These are phyloP conservation scores for Lytechinus variegatus DNA, from an alignment of 35 echinoderm and acorn worm genomes.

Conservation along the genomic window DNA sequence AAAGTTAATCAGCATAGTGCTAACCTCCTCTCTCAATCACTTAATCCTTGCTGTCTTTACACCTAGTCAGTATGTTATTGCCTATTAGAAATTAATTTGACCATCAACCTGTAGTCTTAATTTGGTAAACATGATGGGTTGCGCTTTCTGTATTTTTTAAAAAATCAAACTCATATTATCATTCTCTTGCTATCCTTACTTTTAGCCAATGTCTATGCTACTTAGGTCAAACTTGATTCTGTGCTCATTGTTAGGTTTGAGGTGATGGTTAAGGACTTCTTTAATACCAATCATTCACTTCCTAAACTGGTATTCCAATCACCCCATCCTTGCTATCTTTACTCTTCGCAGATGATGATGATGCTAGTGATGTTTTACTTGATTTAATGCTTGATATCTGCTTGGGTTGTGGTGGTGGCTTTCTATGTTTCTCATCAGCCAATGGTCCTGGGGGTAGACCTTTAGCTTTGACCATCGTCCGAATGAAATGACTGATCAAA, in stretches of 20 bases:
- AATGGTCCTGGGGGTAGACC: conserved; percentile 45
- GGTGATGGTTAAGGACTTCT: neutral
- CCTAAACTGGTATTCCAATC: neutral
- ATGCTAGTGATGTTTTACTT: neutral
- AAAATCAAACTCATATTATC: neutral
- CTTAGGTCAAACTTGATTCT: neutral
- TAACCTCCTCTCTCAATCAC: neutral
- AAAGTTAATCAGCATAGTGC: neutral
- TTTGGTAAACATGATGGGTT: no score
- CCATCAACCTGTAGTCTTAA: no score
- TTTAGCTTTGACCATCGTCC: conserved; percentile 60
- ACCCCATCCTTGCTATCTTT: conserved; percentile 31
- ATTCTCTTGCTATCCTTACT: conserved; percentile 1
- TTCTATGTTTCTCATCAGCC: conserved; percentile 10
- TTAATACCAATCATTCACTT: neutral
- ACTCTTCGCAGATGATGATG: neutral
- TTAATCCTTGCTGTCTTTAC: neutral
- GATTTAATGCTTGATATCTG: conserved; percentile 35
- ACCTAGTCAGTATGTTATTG: no score
- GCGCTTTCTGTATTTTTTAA: no score
- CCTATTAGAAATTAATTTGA: no score
- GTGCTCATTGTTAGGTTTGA: neutral
- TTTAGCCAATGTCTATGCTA: neutral
- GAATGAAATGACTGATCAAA: conserved; percentile 61
- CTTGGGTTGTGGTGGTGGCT: conserved; percentile 36